A percentile compares a stretch with the other conserved stretches of the same genome.
phyloP scores from a whole-genome alignment of 2,888 invertebrate species.

The Yponomeuta cagnagella region DNA sequence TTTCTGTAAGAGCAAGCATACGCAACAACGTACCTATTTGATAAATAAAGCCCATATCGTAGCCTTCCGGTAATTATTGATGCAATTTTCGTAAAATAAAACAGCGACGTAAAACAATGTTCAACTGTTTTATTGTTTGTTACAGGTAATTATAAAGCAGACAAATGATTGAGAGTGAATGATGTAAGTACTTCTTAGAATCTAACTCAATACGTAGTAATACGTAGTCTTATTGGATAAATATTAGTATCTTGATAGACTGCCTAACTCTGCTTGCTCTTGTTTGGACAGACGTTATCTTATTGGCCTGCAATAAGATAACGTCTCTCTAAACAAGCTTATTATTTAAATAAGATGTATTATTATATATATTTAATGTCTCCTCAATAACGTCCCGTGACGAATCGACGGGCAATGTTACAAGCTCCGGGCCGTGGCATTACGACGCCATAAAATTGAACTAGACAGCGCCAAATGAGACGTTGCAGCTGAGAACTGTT shows the following conservation, averaged over 20 bases:
- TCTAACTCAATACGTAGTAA: too few relatives aligned
- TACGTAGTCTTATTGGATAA: too few relatives aligned
- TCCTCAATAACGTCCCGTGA: conserved; percentile 33
- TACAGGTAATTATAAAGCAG: neutral
- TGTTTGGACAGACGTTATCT: too few relatives aligned
- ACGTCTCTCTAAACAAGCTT: conserved; percentile 11
- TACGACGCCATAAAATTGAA: conserved; percentile 33
- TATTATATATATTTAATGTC: conserved; percentile 23
- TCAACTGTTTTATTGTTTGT: neutral
- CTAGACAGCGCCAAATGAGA: conserved; percentile 35
- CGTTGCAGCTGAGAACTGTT: conserved; percentile 19
- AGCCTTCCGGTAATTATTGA: too few relatives aligned
- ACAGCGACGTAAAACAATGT: too few relatives aligned
- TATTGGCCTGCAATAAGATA: neutral
- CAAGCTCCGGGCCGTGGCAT: conserved; percentile 20
- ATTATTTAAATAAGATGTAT: conserved; percentile 18
- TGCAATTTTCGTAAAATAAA: neutral
- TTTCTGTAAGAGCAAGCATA: too few relatives aligned
- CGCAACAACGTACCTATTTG: too few relatives aligned
- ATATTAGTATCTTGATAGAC: neutral
- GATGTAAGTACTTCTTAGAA: too few relatives aligned
- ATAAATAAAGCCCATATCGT: too few relatives aligned
- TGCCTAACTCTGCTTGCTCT: neutral
- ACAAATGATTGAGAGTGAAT: too few relatives aligned
- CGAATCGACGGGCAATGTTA: conserved; percentile 25